These are phyloP conservation scores for Dryobates pubescens DNA, from an alignment of 2,797 vertebrate genomes.

Conservation along the genomic window DNA sequence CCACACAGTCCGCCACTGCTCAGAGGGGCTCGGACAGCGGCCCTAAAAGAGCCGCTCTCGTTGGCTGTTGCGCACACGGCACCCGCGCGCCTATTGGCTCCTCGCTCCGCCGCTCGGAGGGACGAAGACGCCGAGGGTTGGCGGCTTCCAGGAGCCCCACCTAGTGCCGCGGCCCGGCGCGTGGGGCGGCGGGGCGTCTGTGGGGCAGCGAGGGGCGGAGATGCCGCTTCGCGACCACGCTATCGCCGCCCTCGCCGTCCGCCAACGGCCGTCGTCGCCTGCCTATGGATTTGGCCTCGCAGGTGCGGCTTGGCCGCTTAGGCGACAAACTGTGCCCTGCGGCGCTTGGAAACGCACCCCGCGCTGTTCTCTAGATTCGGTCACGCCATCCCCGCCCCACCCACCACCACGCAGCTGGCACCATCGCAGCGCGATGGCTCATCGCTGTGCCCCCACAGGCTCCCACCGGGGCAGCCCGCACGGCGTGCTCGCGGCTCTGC, in stretches of 20 bases:
- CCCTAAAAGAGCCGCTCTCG: conserved; percentile 19
- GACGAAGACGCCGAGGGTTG: neutral
- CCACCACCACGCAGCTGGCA: neutral
- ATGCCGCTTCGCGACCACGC: neutral
- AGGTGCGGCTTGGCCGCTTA: neutral
- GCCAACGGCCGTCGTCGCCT: too few relatives aligned
- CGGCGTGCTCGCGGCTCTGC: neutral
- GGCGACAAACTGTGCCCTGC: neutral
- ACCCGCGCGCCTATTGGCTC: neutral
- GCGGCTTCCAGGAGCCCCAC: neutral
- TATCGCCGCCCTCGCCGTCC: too few relatives aligned
- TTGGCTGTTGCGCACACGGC: conserved; percentile 31
- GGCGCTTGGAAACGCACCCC: neutral
- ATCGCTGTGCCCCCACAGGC: neutral
- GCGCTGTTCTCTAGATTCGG: neutral
- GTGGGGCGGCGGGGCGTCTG: neutral
- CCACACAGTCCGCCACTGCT: neutral
- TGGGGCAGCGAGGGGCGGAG: neutral
- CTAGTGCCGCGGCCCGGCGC: neutral
- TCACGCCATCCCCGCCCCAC: neutral
- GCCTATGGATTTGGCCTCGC: too few relatives aligned
- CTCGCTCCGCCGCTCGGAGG: neutral
- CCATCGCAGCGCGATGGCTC: neutral
- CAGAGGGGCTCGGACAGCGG: neutral
- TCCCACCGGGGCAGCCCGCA: neutral